Evolutionary conservation across 2,113 vertebrate genomes (phyloP).

Genomic region (Lepus europaeus): DNA sequence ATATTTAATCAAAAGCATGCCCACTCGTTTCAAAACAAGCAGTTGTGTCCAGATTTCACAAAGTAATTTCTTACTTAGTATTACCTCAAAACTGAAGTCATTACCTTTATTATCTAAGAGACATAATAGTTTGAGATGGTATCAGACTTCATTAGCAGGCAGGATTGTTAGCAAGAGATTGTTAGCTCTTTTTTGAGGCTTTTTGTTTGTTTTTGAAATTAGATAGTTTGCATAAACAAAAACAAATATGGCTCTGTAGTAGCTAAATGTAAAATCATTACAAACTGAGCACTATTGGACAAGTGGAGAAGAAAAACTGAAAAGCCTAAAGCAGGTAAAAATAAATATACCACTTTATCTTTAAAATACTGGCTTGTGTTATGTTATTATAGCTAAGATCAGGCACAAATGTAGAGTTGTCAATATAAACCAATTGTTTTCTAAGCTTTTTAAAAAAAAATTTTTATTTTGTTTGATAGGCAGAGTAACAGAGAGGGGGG

Average conservation of each 20-base stretch:
- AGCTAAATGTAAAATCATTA: conserved; percentile 34
- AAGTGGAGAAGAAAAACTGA: not conserved
- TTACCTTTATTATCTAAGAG: not conserved
- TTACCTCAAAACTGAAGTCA: not conserved
- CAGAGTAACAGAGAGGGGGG: too few relatives aligned
- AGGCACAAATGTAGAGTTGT: not conserved
- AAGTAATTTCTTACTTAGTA: not conserved
- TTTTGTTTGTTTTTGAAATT: too few relatives aligned
- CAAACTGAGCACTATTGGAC: not conserved
- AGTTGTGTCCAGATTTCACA: not conserved
- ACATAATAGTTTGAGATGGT: not conserved
- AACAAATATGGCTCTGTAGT: conserved; percentile 83
- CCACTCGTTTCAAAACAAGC: not conserved
- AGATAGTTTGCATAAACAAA: conserved; percentile 72
- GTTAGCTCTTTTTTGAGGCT: not conserved
- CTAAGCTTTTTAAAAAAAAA: too few relatives aligned
- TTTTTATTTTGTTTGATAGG: too few relatives aligned
- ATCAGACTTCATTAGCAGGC: not conserved
- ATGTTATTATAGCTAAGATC: not conserved
- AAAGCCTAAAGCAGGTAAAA: not conserved
- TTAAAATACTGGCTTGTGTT: not conserved
- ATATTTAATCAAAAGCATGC: not conserved
- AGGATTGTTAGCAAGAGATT: not conserved
- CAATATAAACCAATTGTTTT: not conserved
- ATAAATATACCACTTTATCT: not conserved